Evolutionary conservation across 2,888 invertebrate genomes (phyloP), one percentile per base, ranked within the genome.

Genomic region (Petrophora chlorosata): DNA sequence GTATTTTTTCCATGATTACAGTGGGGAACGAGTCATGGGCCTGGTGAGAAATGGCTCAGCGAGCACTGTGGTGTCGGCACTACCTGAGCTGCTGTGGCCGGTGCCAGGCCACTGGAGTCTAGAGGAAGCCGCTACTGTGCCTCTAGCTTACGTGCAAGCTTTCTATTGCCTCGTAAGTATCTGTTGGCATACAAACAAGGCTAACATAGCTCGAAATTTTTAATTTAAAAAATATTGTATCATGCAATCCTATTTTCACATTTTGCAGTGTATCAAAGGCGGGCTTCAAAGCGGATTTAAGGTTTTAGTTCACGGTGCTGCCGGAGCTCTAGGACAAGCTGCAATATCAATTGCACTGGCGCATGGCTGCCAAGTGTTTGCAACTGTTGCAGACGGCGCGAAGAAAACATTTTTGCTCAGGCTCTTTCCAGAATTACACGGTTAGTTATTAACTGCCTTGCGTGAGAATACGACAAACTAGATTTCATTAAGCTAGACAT

Each of bases 61-160:
- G 13, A 90, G 94, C 2, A 91, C 91, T 3, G 71, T 85, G 23
- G 89, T 94, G 5, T 79, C 78, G 29, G 91, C 90, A 3, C 85
- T 90, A 53, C 75, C 79, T 0, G 72, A 86, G 29, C 73, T 92
- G 45, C 59, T 82, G 23, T 96, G 95, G 95, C 89, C 92, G 4
- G 89, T 96, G 5, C 96, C 96, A 0, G 85, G 91, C 0, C 72
- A 88, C 23, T 96, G 95, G 95, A 90, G 88, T 2, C 71, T 95
- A 15, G 92, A 94, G 65, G 94, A 96, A 53, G 96, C 94, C 2
- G 94, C 94, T 5, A 94, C 95, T 0, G 92, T 95, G 0, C 96
- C 96, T 0, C 92, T 95, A 26, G 94, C 95, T 0, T 96, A 95
- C 64, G 83, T 85, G 13, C 90, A 93, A 0, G 92, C 91, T 0